Percentiles rank a stretch among this genome's conserved stretches.
These are phyloP conservation scores for Hippopotamyrus pictus DNA, from an alignment of 2,797 vertebrate species.

Conservation along the genomic window DNA sequence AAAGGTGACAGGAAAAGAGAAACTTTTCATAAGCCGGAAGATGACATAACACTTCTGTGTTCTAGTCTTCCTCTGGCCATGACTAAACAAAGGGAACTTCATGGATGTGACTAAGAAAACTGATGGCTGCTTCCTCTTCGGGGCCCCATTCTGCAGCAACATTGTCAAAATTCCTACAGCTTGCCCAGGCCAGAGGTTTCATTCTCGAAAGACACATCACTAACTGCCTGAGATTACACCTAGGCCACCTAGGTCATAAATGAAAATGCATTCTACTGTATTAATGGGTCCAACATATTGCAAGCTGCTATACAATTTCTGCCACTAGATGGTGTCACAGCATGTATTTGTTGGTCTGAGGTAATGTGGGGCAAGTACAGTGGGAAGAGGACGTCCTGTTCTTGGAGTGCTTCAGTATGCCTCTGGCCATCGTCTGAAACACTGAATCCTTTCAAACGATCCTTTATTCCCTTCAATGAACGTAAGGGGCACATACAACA, in stretches of 20 bases:
- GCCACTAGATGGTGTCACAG: conserved; percentile 11
- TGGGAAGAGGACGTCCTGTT: background rate
- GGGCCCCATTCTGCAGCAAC: background rate
- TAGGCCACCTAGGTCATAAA: background rate
- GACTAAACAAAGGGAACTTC: background rate
- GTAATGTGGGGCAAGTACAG: background rate
- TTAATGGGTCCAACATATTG: background rate
- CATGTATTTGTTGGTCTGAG: background rate
- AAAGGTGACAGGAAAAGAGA: background rate
- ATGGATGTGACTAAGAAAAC: background rate
- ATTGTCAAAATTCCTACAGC: background rate
- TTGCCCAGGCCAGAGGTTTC: background rate
- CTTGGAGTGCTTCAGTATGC: background rate
- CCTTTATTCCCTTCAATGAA: background rate
- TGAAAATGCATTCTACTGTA: background rate
- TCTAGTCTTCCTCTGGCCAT: background rate
- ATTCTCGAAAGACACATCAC: background rate
- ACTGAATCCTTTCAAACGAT: background rate
- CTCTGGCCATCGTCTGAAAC: background rate
- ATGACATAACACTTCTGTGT: conserved; percentile 4
- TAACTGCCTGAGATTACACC: background rate
- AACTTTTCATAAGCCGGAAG: background rate
- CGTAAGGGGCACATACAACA: background rate
- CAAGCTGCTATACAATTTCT: background rate
- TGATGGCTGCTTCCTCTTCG: background rate